Percentiles rank a stretch among this genome's conserved stretches.
Conservation (phyloP, 2,888 invertebrate genomes). For the Chrysolina americana region DNA sequence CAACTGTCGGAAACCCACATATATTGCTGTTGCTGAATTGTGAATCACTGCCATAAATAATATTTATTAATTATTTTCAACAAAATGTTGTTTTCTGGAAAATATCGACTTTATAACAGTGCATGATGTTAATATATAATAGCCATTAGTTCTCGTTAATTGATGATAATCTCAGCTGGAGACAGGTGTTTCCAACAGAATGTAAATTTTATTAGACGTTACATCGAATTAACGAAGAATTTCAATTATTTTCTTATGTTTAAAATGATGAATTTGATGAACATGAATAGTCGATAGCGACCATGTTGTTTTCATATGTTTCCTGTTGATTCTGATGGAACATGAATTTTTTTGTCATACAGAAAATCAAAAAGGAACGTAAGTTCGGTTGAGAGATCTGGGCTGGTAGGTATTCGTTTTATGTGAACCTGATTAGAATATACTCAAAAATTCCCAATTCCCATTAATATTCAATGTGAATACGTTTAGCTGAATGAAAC, state of each 20-base stretch:
- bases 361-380: too few species aligned
- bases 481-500: too few species aligned
- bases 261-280: not conserved
- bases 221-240: constrained; percentile 35
- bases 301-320: constrained; percentile 5
- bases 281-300: not conserved
- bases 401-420: too few species aligned
- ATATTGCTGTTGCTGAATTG: constrained; percentile 28
- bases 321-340: too few species aligned
- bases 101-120: constrained; percentile 37
- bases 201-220: constrained; percentile 40
- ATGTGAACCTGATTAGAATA: too few species aligned
- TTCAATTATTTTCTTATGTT: constrained; percentile 31
- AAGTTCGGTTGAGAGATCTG: too few species aligned
- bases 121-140: constrained; percentile 43
- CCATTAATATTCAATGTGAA: too few species aligned
- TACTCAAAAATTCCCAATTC: too few species aligned
- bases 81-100: constrained; percentile 43
- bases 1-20: constrained; percentile 29
- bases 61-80: constrained; percentile 45
- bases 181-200: constrained; percentile 37
- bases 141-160: constrained; percentile 38
- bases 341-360: too few species aligned
- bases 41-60: constrained; percentile 42
- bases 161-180: constrained; percentile 28